Evolutionary conservation across 2,113 vertebrate species (phyloP).

Genomic region (Melozone crissalis): DNA sequence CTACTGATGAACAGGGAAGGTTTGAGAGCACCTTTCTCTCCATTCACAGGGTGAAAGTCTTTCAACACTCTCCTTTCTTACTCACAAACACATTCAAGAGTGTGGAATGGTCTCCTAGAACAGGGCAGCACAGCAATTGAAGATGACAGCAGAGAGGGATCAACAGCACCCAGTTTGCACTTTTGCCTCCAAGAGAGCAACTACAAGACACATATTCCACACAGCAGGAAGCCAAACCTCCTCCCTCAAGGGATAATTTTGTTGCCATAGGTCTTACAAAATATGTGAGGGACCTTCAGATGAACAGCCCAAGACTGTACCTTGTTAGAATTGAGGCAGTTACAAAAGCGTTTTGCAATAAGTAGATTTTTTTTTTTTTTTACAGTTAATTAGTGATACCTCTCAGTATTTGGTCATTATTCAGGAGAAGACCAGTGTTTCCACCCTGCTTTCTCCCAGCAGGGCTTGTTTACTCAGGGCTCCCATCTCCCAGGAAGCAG

Average conservation of each 20-base stretch:
- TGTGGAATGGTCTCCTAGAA: not conserved
- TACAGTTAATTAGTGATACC: not conserved
- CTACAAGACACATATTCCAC: not conserved
- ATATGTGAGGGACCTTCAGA: not conserved
- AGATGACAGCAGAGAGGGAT: not conserved
- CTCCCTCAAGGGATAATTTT: not conserved
- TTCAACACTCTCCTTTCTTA: not conserved
- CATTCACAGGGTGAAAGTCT: not conserved
- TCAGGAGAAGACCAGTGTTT: not conserved
- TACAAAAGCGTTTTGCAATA: not conserved
- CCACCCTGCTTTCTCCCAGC: not conserved
- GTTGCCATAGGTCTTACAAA: not conserved
- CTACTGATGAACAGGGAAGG: not conserved
- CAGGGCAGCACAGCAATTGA: not conserved
- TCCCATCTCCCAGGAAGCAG: not conserved
- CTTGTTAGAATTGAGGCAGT: not conserved
- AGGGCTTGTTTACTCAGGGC: not conserved
- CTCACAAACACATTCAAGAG: not conserved
- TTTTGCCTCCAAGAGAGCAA: not conserved
- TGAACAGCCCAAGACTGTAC: not conserved
- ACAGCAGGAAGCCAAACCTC: not conserved
- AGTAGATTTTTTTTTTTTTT: not conserved
- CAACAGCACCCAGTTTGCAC: fast-evolving
- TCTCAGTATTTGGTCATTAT: not conserved
- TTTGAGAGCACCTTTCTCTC: not conserved